Base-by-base conservation (phyloP, 2,797 vertebrate genomes). In the Denticeps clupeoides region DNA sequence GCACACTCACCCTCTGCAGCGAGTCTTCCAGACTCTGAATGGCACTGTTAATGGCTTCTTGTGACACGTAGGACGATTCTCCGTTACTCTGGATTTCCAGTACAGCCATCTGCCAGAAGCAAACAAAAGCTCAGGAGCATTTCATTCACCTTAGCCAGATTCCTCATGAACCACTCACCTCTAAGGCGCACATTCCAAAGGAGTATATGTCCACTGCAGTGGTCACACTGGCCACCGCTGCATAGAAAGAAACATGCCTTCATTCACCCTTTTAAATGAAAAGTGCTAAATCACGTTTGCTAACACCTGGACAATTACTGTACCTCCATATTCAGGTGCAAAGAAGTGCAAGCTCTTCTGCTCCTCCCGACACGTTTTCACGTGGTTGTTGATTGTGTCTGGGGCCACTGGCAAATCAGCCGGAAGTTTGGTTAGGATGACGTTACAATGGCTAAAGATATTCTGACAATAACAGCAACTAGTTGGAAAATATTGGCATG, bases 301-400 rank as follows among this genome's bases (percentile, higher is more conserved):
- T n/a, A n/a, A n/a, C n/a, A 19, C 2, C 37, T 19, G 4, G 9
- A 2, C 18, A 19, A 18, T 9, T 37, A 25, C 10, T 16, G 8
- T 73, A 94, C 94, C 91, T 89, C 87, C 94, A 19, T 99, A 99
- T 63, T 99, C 94, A 0, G 94, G 94, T 68, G 94, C 94, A 75
- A 99, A 97, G 70, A 99, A 99, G 73, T 99, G 94, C 73, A 99
- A 85, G 71, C 95, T 91, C 76, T 97, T 99, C 86, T 97, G 93
- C 60, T 99, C 94, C 67, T 97, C 94, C 8, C 93, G 87, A 60
- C 92, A 99, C 2, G 94, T 99, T 80, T 99, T 99, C 67, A 99
- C 94, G 0, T 99, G 94, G 70, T 97, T 97, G 70, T 99, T 97
- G 67, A 99, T 99, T 7, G 94, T 97, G 77, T 97, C 94, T 0